Base-by-base conservation (phyloP, 2,888 invertebrate species). In the Margaritifera margaritifera region DNA sequence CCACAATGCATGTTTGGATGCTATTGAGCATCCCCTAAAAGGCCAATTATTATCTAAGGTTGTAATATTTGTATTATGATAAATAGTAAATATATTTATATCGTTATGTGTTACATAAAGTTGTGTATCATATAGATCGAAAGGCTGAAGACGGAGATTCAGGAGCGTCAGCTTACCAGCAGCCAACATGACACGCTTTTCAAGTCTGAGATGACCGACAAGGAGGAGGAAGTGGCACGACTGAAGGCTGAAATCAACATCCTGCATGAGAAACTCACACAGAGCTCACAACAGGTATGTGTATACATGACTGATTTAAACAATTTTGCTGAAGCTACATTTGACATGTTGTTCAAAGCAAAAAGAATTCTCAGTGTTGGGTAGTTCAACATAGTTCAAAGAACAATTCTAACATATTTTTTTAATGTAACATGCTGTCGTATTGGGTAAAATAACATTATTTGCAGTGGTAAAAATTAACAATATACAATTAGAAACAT, bases 191-290 rank as follows among this genome's bases (percentile, higher is more conserved):
- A 87, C 64, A 85, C 86, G 1, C 64, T 80, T 61, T 82, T 78
- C 73, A 84, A 84, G 66, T 83, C 83, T 20, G 85, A 86, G 42
- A 57, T 86, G 25, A 78, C 85, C 0, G 86, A 86, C 68, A 78
- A 82, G 60, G 86, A 87, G 50, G 87, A 87, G 67, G 82, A 83
- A 59, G 72, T 80, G 20, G 81, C 84, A 27, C 79, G 85, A 59
- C 78, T 86, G 20, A 82, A 83, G 67, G 83, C 84, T 20, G 88
- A 88, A 70, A 77, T 87, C n/a, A 82, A 81, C 65, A 80, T 86
- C 54, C 67, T 86, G 20, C 85, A 88, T 69, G 87, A 88, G 72
- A 83, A 86, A 75, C 75, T 87, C 25, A 78, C 83, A 19, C 83
- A 86, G 68, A 78, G 71, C 54, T 81, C 84, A n/a, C 76, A 80